Evolutionary conservation across 1,140 invertebrate species (phyloP).

Genomic region (Elysia chlorotica): DNA sequence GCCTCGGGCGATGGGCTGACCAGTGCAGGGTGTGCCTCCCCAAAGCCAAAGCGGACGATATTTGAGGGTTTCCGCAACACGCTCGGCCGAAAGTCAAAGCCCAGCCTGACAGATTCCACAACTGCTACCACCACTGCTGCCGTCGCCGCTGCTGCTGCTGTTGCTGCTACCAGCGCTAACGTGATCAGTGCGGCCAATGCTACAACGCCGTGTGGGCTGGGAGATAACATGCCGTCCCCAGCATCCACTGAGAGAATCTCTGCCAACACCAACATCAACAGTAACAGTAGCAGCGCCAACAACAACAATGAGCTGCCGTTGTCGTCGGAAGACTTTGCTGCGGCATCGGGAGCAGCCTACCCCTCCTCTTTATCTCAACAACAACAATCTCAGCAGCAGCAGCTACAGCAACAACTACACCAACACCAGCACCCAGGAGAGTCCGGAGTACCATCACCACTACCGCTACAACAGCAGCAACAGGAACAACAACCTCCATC

Average conservation of each 20-base stretch:
- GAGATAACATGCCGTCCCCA: too few relatives aligned
- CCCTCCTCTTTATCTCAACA: too few relatives aligned
- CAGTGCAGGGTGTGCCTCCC: constrained; percentile 31
- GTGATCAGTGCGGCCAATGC: too few relatives aligned
- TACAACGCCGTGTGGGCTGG: too few relatives aligned
- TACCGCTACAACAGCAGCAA: neutral
- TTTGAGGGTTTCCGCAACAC: constrained; percentile 70
- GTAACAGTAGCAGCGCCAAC: too few relatives aligned
- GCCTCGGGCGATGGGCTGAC: neutral
- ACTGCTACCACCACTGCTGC: neutral
- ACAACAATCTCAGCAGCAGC: neutral
- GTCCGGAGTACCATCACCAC: too few relatives aligned
- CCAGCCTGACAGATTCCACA: neutral
- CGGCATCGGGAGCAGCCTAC: too few relatives aligned
- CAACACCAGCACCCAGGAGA: constrained; percentile 8
- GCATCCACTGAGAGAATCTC: too few relatives aligned
- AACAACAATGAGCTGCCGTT: too few relatives aligned
- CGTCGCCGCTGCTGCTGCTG: neutral
- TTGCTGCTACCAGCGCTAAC: too few relatives aligned
- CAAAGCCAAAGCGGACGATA: constrained; percentile 59
- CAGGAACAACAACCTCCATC: neutral
- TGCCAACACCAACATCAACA: too few relatives aligned
- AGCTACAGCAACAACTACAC: constrained; percentile 8
- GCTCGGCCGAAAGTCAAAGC: constrained; percentile 60
- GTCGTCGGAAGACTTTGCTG: too few relatives aligned